phyloP scores from a whole-genome alignment of 2,888 invertebrate genomes.

The Brachyopa scutellaris region DNA sequence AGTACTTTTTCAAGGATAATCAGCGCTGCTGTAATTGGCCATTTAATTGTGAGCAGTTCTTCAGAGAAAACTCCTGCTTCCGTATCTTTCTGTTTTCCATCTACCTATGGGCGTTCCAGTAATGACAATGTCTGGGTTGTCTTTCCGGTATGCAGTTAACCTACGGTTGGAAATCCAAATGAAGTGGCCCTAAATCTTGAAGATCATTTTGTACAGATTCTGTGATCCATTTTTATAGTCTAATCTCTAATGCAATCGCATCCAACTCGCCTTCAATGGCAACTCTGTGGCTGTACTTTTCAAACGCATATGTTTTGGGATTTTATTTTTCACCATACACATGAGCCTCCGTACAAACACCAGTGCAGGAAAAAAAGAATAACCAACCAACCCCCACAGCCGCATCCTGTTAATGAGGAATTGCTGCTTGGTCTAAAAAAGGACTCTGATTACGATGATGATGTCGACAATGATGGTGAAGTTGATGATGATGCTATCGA shows the following conservation, averaged over 20 bases:
- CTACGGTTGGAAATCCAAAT: no score
- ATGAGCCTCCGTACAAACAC: slow-evolving; percentile 47
- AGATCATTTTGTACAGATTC: no score
- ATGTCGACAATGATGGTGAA: slow-evolving; percentile 41
- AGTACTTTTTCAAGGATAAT: no score
- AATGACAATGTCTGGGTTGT: no score
- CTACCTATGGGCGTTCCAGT: no score
- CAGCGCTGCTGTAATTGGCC: no score
- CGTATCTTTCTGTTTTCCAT: no score
- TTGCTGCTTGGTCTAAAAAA: slow-evolving; percentile 51
- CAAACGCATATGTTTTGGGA: slow-evolving; percentile 59
- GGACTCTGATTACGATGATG: slow-evolving; percentile 35
- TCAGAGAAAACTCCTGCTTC: no score
- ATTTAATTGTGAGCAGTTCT: no score
- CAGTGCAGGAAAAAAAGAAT: slow-evolving; percentile 11
- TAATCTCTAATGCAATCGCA: no score
- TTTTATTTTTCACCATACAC: slow-evolving; percentile 32
- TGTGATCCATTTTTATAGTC: neutral
- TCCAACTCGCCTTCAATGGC: slow-evolving; percentile 54
- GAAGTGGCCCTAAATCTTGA: no score
- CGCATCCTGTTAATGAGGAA: slow-evolving; percentile 55
- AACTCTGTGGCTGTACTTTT: slow-evolving; percentile 32
- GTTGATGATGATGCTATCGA: slow-evolving; percentile 61
- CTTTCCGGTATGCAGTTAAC: no score
- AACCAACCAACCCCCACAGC: slow-evolving; percentile 43